Evolutionary conservation across 2,797 vertebrate genomes (phyloP).

Genomic region (Crenichthys baileyi): DNA sequence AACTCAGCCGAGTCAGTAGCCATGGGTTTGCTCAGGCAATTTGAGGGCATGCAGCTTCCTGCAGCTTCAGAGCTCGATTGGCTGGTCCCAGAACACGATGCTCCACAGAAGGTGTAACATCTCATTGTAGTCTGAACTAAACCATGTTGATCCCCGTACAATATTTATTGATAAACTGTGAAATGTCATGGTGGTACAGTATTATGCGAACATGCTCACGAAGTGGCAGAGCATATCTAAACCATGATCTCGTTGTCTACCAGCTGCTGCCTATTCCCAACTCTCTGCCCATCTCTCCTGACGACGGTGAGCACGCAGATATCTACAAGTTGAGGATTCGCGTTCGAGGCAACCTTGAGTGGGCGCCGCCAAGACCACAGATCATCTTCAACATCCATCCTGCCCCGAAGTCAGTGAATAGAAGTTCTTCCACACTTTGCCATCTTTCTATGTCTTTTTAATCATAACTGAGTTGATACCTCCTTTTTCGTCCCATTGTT

Average conservation of each 20-base stretch:
- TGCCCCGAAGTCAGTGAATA: constrained; percentile 87
- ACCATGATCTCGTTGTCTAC: background rate
- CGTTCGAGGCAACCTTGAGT: constrained; percentile 95
- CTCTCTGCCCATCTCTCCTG: constrained; percentile 95
- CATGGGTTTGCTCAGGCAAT: constrained; percentile 96
- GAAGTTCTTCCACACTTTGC: background rate
- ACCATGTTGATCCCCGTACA: background rate
- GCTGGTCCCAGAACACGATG: constrained; percentile 95
- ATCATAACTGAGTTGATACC: background rate
- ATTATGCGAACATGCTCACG: background rate
- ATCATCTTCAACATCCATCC: constrained; percentile 97
- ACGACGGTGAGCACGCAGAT: constrained; percentile 95
- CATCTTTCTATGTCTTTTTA: background rate
- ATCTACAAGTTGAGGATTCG: constrained; percentile 97
- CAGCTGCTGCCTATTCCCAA: constrained; percentile 96
- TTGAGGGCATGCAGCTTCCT: constrained; percentile 98
- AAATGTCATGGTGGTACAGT: too few species aligned
- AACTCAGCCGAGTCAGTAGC: constrained; percentile 97
- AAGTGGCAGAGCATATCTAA: background rate
- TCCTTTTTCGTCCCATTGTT: too few species aligned
- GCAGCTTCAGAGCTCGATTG: constrained; percentile 97
- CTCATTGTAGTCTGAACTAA: background rate
- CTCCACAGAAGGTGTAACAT: constrained; percentile 91
- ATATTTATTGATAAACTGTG: background rate
- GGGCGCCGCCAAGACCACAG: constrained; percentile 95